phyloP scores from a whole-genome alignment of 2,113 vertebrate genomes.

The Anguilla japonica region DNA sequence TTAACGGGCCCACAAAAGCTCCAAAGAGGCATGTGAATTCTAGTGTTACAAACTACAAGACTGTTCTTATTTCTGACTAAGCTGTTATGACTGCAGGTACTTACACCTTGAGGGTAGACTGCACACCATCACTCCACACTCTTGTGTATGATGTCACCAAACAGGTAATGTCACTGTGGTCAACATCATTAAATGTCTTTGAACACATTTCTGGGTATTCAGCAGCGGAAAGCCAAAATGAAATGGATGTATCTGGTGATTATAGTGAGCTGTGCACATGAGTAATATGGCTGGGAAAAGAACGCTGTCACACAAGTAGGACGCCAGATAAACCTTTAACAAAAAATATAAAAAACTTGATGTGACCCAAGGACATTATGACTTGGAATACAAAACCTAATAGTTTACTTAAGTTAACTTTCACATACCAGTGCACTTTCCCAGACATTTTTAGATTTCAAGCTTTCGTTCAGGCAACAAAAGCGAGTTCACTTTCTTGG shows the following conservation, averaged over 20 bases:
- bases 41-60: neutral
- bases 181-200: neutral
- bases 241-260: neutral
- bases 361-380: too few species aligned
- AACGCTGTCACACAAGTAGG: too few species aligned
- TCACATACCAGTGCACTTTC: too few species aligned
- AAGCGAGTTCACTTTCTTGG: too few species aligned
- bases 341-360: too few species aligned
- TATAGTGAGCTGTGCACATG: neutral
- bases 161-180: conserved; percentile 71
- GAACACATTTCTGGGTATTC: neutral
- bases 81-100: conserved; percentile 75
- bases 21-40: neutral
- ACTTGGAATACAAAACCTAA: too few species aligned
- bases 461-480: too few species aligned
- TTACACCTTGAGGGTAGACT: conserved; percentile 94
- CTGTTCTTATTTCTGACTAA: neutral
- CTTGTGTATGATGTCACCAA: conserved; percentile 87
- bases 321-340: too few species aligned
- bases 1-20: neutral
- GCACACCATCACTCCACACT: conserved; percentile 86
- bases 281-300: neutral
- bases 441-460: neutral
- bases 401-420: too few species aligned
- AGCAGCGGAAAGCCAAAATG: neutral